A percentile compares a stretch with the other conserved stretches of the same genome.
Conservation (phyloP, 2,797 vertebrate genomes). For the Smutsia gigantea region DNA sequence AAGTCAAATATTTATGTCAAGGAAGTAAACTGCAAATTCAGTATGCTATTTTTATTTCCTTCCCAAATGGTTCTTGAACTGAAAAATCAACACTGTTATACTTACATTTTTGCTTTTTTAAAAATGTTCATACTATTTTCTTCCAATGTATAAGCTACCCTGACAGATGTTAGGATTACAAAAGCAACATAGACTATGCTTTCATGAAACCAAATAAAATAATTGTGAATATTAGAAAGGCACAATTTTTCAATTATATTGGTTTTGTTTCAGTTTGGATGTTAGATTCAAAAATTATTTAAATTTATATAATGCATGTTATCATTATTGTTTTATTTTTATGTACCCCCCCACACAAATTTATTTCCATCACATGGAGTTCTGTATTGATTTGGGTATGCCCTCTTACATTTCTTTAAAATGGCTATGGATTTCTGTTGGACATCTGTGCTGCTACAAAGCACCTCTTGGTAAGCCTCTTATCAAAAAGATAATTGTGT, state of each 20-base stretch:
- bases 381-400: neutral
- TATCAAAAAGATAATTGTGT: neutral
- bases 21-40: neutral
- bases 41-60: conserved; percentile 4
- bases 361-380: neutral
- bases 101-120: neutral
- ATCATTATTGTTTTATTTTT: neutral
- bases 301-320: neutral
- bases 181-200: neutral
- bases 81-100: neutral
- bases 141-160: neutral
- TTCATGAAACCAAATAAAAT: neutral
- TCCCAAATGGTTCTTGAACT: neutral
- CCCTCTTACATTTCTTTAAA: neutral
- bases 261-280: neutral
- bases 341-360: neutral
- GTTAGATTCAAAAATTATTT: neutral
- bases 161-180: neutral
- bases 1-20: conserved; percentile 2
- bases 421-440: neutral
- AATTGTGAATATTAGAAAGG: neutral
- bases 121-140: neutral
- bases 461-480: neutral
- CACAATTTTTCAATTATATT: neutral
- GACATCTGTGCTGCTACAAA: neutral